These are phyloP conservation scores for Cydia amplana DNA, from an alignment of 1,140 invertebrate species.

Conservation along the genomic window DNA sequence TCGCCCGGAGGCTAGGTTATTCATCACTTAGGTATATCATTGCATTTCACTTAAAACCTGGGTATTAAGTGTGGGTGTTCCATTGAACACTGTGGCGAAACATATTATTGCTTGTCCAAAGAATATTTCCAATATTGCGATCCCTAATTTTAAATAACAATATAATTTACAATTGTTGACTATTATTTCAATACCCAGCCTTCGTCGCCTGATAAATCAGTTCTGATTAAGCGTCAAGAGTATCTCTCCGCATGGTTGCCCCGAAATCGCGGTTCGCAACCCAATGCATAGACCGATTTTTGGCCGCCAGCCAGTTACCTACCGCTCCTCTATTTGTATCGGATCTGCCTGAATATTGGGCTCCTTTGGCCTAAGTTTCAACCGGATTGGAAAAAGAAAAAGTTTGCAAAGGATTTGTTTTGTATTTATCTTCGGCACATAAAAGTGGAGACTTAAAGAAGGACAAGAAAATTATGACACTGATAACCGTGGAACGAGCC, in stretches of 20 bases:
- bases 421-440: background rate
- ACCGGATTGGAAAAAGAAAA: background rate
- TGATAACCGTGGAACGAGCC: too few relatives aligned
- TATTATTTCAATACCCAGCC: background rate
- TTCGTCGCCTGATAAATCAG: constrained; percentile 10
- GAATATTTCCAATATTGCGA: too few relatives aligned
- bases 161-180: too few relatives aligned
- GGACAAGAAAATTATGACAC: too few relatives aligned
- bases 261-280: background rate
- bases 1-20: too few relatives aligned
- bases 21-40: too few relatives aligned
- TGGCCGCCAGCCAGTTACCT: constrained; percentile 8
- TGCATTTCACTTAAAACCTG: too few relatives aligned
- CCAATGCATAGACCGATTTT: constrained; percentile 22
- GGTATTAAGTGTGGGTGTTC: too few relatives aligned
- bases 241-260: constrained; percentile 18
- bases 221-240: constrained; percentile 25
- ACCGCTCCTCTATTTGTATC: background rate
- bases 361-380: background rate
- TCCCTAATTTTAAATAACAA: too few relatives aligned
- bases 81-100: too few relatives aligned
- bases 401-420: background rate
- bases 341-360: background rate
- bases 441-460: too few relatives aligned
- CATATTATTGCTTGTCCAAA: too few relatives aligned